Evolutionary conservation across 2,888 invertebrate genomes (phyloP).

Genomic region (Athripsodes cinereus): DNA sequence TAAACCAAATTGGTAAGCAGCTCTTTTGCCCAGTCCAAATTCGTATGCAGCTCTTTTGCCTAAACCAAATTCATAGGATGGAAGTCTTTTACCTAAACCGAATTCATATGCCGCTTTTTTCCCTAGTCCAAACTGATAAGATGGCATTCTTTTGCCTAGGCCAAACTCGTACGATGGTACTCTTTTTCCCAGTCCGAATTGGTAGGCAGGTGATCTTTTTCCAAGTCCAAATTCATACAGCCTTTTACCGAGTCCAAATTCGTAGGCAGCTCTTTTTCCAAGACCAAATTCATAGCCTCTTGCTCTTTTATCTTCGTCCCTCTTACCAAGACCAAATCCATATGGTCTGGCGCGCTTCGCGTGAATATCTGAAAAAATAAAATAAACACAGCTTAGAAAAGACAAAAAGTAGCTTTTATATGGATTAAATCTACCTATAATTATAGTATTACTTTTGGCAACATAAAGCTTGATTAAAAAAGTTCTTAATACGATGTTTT

Average conservation of each 20-base stretch:
- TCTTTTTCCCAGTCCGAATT: constrained; percentile 22
- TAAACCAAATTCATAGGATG: constrained; percentile 31
- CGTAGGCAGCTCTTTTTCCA: constrained; percentile 21
- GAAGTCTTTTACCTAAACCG: constrained; percentile 22
- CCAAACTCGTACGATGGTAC: constrained; percentile 22
- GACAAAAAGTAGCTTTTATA: too few species aligned
- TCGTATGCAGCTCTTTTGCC: constrained; percentile 20
- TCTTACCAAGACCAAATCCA: constrained; percentile 65
- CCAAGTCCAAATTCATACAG: constrained; percentile 25
- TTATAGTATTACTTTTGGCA: too few species aligned
- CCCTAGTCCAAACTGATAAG: constrained; percentile 21
- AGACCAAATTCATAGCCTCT: constrained; percentile 28
- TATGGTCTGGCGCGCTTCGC: constrained; percentile 58
- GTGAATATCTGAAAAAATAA: constrained; percentile 37
- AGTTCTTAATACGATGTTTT: too few species aligned
- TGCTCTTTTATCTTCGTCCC: constrained; percentile 12
- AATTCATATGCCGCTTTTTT: constrained; percentile 23
- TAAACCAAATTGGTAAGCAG: constrained; percentile 21
- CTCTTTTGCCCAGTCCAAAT: constrained; percentile 23
- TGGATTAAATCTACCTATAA: too few species aligned
- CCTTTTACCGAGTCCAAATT: constrained; percentile 24
- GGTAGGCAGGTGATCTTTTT: constrained; percentile 17
- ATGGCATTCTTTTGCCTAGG: constrained; percentile 17
- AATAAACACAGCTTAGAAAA: too few species aligned
- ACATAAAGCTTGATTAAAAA: too few species aligned